Evolutionary conservation across 2,888 invertebrate genomes (phyloP).

Genomic region (Lutraria lutraria): DNA sequence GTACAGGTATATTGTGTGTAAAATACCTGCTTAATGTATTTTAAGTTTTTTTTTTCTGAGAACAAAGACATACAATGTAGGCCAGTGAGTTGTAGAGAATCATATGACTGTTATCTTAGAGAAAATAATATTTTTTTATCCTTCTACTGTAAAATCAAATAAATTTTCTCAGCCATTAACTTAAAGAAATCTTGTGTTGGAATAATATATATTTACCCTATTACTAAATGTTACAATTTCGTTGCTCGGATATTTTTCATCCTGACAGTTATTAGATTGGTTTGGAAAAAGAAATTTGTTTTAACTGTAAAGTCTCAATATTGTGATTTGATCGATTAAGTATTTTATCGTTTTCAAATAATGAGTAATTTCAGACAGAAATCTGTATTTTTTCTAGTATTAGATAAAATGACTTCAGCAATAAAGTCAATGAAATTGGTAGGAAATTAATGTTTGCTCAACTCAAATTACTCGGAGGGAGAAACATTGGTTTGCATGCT

Average conservation of each 20-base stretch:
- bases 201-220: too few relatives aligned
- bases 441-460: conserved; percentile 9
- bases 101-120: too few relatives aligned
- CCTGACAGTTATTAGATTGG: neutral
- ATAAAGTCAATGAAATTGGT: neutral
- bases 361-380: neutral
- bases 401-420: neutral
- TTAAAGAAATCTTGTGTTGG: neutral
- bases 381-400: neutral
- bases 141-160: neutral
- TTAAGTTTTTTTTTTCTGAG: neutral
- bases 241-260: too few relatives aligned
- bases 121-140: too few relatives aligned
- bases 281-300: neutral
- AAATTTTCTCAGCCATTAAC: neutral
- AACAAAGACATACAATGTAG: neutral
- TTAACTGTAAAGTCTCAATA: neutral
- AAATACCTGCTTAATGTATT: conserved; percentile 1
- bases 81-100: neutral
- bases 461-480: neutral
- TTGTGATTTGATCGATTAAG: neutral
- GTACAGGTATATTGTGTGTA: neutral
- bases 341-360: neutral
- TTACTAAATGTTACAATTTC: too few relatives aligned
- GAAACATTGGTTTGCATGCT: neutral